phyloP scores from a whole-genome alignment of 2,113 vertebrate genomes.

The Hippocampus zosterae region DNA sequence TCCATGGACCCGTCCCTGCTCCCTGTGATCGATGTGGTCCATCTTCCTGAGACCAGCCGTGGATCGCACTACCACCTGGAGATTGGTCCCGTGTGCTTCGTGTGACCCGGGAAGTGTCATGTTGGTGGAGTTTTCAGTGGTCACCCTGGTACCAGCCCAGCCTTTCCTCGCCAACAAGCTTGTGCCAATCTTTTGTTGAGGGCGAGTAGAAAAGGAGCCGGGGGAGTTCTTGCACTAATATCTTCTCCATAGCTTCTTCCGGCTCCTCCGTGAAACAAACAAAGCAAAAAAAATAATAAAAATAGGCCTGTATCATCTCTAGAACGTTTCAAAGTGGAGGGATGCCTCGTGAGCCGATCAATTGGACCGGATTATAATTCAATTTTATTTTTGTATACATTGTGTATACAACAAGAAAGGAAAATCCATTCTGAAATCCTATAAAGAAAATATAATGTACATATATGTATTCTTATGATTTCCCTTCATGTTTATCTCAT shows the following conservation, averaged over 20 bases:
- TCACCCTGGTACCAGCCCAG: constrained; percentile 13
- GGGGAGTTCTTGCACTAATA: constrained; percentile 66
- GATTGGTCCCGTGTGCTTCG: constrained; percentile 94
- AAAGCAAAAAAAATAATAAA: constrained; percentile 7
- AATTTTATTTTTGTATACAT: constrained; percentile 74
- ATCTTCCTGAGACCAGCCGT: constrained; percentile 79
- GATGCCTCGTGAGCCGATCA: constrained; percentile 35
- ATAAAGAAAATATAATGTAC: constrained; percentile 61
- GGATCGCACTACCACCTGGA: constrained; percentile 89
- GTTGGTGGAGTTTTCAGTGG: neutral
- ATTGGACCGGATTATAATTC: constrained; percentile 42
- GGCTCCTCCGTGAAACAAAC: constrained; percentile 35
- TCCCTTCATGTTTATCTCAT: constrained; percentile 76
- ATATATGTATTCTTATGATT: constrained; percentile 59
- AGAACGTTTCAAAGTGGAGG: constrained; percentile 58
- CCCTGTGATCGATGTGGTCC: constrained; percentile 83
- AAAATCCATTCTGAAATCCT: constrained; percentile 42
- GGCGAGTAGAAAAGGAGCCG: constrained; percentile 27
- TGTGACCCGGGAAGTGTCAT: constrained; percentile 66
- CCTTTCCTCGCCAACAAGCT: constrained; percentile 2
- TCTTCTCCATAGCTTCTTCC: constrained; percentile 49
- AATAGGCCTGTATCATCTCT: constrained; percentile 45
- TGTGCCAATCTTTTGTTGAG: constrained; percentile 56
- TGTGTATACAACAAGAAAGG: constrained; percentile 58
- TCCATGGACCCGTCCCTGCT: constrained; percentile 86